phyloP scores from a whole-genome alignment of 2,113 vertebrate genomes.

The Gambusia holbrooki region DNA sequence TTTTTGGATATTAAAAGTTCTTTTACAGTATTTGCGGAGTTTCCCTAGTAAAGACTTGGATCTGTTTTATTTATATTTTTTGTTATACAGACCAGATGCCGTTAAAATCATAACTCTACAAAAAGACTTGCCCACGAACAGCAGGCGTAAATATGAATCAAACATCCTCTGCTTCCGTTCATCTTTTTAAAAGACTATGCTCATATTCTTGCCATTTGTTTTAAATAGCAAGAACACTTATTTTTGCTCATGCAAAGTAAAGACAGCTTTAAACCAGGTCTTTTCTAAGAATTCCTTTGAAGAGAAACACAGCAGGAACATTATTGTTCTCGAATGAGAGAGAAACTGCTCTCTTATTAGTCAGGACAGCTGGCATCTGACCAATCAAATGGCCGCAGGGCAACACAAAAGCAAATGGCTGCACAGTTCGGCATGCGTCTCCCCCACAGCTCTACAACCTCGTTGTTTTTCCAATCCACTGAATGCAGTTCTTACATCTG shows the following conservation, averaged over 20 bases:
- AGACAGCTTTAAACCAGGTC: neutral
- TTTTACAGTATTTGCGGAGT: too few species aligned
- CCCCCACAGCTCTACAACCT: neutral
- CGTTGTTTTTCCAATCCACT: neutral
- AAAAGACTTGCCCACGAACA: too few species aligned
- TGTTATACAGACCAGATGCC: too few species aligned
- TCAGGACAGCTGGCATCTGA: neutral
- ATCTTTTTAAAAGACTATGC: neutral
- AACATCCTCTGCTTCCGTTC: too few species aligned
- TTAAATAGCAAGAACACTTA: neutral
- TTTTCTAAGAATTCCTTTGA: neutral
- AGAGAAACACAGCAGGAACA: neutral
- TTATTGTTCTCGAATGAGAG: neutral
- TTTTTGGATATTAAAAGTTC: too few species aligned
- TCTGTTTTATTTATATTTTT: too few species aligned
- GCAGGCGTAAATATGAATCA: too few species aligned
- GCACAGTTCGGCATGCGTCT: neutral
- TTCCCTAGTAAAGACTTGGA: too few species aligned
- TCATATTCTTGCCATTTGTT: neutral
- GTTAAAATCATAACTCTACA: too few species aligned
- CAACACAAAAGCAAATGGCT: neutral
- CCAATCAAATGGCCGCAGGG: neutral
- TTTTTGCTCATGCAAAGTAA: neutral
- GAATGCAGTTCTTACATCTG: neutral
- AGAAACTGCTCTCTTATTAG: neutral